A percentile compares a stretch with the other conserved stretches of the same genome.
Evolutionary conservation across 2,888 invertebrate genomes (phyloP).

Genomic region (Rhabditophanes sp.): DNA sequence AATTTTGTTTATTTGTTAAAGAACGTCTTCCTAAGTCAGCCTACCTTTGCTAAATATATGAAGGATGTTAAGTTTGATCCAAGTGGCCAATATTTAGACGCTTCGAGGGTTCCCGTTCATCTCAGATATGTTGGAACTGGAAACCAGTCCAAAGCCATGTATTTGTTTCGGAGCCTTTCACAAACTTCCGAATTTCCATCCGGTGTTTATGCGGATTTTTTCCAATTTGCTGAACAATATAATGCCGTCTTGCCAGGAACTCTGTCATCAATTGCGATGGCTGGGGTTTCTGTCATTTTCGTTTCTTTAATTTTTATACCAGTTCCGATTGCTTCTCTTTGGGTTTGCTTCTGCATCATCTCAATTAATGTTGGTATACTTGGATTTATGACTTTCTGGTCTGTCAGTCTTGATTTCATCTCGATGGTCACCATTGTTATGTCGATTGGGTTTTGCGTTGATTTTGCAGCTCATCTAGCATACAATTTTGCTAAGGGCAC

Average conservation of each 20-base stretch:
- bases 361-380: constrained; percentile 82
- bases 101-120: constrained; percentile 36
- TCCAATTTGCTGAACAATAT: constrained; percentile 44
- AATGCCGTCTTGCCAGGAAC: constrained; percentile 42
- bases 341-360: constrained; percentile 84
- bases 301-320: constrained; percentile 84
- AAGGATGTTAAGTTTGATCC: constrained; percentile 33
- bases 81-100: constrained; percentile 26
- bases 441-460: constrained; percentile 85
- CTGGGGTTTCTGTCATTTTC: constrained; percentile 63
- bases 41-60: constrained; percentile 33
- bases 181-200: constrained; percentile 30
- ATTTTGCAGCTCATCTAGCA: constrained; percentile 84
- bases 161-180: constrained; percentile 33
- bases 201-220: constrained; percentile 43
- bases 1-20: constrained; percentile 37
- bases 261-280: constrained; percentile 61
- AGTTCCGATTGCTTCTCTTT: constrained; percentile 70
- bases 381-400: constrained; percentile 87
- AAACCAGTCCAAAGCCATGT: constrained; percentile 39
- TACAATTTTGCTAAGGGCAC: constrained; percentile 50
- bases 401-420: constrained; percentile 63
- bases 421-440: constrained; percentile 87
- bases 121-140: constrained; percentile 25
- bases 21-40: constrained; percentile 32